Evolutionary conservation across 2,888 invertebrate genomes (phyloP), one percentile per base, ranked within the genome.

Genomic region (Cephus rjabovi): DNA sequence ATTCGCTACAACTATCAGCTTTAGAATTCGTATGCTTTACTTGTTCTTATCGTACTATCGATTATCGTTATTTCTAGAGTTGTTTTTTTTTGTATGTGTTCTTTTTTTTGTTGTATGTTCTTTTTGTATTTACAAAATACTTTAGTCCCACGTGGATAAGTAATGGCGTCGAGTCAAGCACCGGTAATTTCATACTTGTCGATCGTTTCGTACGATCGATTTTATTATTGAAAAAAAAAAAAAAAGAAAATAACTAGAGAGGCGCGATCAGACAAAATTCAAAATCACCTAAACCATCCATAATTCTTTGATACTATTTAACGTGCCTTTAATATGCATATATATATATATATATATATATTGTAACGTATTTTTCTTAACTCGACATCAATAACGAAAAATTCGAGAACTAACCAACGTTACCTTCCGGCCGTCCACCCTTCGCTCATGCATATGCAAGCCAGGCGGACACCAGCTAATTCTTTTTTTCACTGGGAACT

Each of bases 11-110:
- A 86, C 90, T 90, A 90, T 87, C 88, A 89, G 89, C 89, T 90
- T 90, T 90, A 90, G 90, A 90, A 90, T 90, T 90, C 87, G 89
- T 90, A 90, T 90, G 90, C 90, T 90, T 90, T 90, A 90, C 90
- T 90, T 89, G 86, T 89, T 85, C 89, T 89, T 90, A 89, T 82
- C 80, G 75, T 85, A 84, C 84, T 85, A 85, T 84, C 40, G 81
- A 77, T 84, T 86, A 86, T 81, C 79, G 79, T 84, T 85, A 85
- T 83, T 80, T 23, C 76, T 83, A 81, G 75, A 80, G 78, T 85
- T 70, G 31, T 23, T 73, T 69, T 74, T n/a, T 74, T 68, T n/a
- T 73, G 12, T 35, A 35, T 78, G 34, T 71, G 71, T 15, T 23
- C 40, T 23, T 56, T 6, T 40, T 23, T 23, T 56, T 35, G 35